Evolutionary conservation across 2,888 invertebrate species (phyloP).

Genomic region (Melikaiella ostensackeni): DNA sequence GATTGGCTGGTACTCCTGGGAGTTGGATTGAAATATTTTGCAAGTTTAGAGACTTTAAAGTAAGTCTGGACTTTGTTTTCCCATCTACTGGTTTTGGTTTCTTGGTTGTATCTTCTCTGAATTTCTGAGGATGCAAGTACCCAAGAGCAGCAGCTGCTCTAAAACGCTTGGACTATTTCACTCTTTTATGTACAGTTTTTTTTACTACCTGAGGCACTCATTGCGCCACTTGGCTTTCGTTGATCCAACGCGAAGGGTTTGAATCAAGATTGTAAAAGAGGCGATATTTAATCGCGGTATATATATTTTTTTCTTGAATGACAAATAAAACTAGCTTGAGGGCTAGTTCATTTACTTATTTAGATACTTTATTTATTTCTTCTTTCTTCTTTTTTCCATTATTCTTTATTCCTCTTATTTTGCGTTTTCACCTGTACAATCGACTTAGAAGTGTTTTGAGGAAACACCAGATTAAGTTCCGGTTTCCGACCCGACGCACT

Average conservation of each 20-base stretch:
- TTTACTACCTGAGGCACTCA: conserved; percentile 59
- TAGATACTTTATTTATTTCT: conserved; percentile 8
- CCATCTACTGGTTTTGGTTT: conserved; percentile 1
- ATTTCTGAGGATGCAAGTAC: background rate
- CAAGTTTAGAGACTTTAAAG: background rate
- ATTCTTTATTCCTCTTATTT: background rate
- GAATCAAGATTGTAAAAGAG: conserved; percentile 29
- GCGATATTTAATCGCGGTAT: background rate
- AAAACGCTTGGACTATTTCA: conserved; percentile 36
- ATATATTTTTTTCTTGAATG: conserved; percentile 11
- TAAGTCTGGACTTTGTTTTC: background rate
- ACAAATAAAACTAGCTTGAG: background rate
- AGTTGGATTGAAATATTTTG: conserved; percentile 2
- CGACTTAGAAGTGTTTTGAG: background rate
- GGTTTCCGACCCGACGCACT: conserved; percentile 20
- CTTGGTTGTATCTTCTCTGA: background rate
- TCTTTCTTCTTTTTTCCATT: background rate
- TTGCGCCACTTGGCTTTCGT: conserved; percentile 57
- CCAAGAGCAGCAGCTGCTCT: conserved; percentile 2
- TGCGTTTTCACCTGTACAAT: background rate
- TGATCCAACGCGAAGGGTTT: conserved; percentile 47
- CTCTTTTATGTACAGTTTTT: conserved; percentile 51
- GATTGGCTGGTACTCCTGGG: conserved; percentile 5
- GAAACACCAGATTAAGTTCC: background rate
- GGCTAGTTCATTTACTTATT: background rate